Conservation (phyloP, 2,888 invertebrate species). For the Archips xylosteana region DNA sequence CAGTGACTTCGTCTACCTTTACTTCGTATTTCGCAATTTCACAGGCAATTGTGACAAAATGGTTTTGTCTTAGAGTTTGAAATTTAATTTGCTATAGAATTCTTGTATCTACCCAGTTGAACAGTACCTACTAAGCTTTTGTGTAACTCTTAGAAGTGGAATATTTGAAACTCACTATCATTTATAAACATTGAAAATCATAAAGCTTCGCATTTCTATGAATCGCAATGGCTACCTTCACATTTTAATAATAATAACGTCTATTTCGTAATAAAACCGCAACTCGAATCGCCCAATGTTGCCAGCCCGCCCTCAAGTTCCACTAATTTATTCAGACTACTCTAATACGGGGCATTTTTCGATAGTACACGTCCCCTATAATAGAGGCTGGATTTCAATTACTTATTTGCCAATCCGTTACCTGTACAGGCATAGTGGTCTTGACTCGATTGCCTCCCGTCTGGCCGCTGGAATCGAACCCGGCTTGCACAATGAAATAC, state of each 20-base stretch:
- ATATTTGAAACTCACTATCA: not conserved
- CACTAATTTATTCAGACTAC: conserved; percentile 39
- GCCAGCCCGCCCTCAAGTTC: conserved; percentile 5
- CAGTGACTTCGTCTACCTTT: not conserved
- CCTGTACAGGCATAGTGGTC: conserved; percentile 59
- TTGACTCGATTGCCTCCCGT: conserved; percentile 71
- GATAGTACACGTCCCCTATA: conserved; percentile 37
- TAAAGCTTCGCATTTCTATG: not conserved
- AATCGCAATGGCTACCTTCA: not conserved
- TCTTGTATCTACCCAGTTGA: too few relatives aligned
- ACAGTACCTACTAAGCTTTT: too few relatives aligned
- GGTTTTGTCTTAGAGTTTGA: not conserved
- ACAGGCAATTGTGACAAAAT: not conserved
- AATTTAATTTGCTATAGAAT: not conserved
- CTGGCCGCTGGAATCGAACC: conserved; percentile 70
- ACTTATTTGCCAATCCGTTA: conserved; percentile 70
- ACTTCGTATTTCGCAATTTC: not conserved
- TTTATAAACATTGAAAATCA: not conserved
- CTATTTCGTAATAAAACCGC: conserved; percentile 5
- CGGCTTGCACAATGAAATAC: conserved; percentile 71
- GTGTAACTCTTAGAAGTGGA: too few relatives aligned
- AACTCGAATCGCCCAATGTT: not conserved
- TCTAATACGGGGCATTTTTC: conserved; percentile 38
- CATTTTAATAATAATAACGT: conserved; percentile 4
- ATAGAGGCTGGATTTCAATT: conserved; percentile 70